Percentiles rank a stretch among this genome's conserved stretches.
phyloP scores from a whole-genome alignment of 2,797 vertebrate genomes.

The Falco peregrinus region DNA sequence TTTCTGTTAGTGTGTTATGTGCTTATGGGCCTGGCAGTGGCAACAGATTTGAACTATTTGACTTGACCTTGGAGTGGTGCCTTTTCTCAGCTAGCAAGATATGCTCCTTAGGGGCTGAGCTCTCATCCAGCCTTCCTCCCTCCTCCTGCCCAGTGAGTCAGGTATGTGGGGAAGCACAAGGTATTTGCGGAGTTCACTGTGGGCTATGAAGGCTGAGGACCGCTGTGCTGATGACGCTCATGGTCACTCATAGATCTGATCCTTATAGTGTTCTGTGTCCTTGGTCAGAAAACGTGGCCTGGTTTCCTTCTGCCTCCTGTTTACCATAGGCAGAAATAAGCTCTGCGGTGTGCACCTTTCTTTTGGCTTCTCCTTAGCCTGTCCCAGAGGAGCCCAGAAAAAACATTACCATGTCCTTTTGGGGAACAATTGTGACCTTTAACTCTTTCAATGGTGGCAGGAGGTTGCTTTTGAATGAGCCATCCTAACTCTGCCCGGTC shows the following conservation, averaged over 20 bases:
- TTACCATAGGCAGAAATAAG: background rate
- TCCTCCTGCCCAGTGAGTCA: background rate
- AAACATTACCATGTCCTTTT: background rate
- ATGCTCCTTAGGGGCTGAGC: background rate
- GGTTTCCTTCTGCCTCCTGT: background rate
- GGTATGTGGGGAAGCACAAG: background rate
- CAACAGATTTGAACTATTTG: fast-evolving
- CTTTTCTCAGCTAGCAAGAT: background rate
- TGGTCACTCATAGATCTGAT: background rate
- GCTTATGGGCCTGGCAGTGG: background rate
- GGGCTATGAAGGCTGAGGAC: background rate
- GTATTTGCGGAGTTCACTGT: background rate
- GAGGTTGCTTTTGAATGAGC: background rate
- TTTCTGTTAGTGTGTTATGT: background rate
- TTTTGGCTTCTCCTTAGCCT: background rate
- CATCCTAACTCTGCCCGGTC: background rate
- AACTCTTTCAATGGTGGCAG: background rate
- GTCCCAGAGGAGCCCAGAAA: background rate
- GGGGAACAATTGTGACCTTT: background rate
- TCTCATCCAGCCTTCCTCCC: background rate
- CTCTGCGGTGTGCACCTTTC: background rate
- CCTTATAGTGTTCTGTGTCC: background rate
- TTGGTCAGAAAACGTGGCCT: background rate
- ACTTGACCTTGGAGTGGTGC: background rate
- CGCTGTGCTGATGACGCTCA: background rate